phyloP scores from a whole-genome alignment of 2,888 invertebrate species.

The Rhagonycha lutea region DNA sequence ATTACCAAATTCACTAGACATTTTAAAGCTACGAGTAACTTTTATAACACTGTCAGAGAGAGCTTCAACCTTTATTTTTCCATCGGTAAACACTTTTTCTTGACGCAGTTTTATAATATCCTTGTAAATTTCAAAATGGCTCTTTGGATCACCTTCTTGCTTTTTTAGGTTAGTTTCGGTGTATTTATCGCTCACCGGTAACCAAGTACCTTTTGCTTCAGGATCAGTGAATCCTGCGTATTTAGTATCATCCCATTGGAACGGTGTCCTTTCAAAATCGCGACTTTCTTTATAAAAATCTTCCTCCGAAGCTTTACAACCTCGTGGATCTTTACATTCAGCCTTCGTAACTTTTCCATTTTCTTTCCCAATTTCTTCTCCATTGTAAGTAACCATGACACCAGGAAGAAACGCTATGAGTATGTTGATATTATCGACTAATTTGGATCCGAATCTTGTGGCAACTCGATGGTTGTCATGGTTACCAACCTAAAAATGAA shows the following conservation, averaged over 20 bases:
- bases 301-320: conserved; percentile 60
- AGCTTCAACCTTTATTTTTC: conserved; percentile 61
- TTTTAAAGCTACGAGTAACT: neutral
- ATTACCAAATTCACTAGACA: neutral
- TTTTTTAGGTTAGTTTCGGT: conserved; percentile 61
- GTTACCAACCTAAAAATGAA: conserved; percentile 65
- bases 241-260: conserved; percentile 71
- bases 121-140: conserved; percentile 68
- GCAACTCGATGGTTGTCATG: conserved; percentile 75
- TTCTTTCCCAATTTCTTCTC: conserved; percentile 78
- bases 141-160: conserved; percentile 55
- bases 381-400: conserved; percentile 84
- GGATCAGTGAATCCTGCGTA: conserved; percentile 62
- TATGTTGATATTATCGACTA: conserved; percentile 83
- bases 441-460: conserved; percentile 67
- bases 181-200: conserved; percentile 70
- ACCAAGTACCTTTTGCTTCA: conserved; percentile 62
- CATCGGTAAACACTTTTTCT: conserved; percentile 58
- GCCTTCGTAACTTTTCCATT: conserved; percentile 60
- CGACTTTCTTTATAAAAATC: conserved; percentile 64
- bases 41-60: conserved; percentile 18
- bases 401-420: conserved; percentile 81
- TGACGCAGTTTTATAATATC: conserved; percentile 61
- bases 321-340: conserved; percentile 61
- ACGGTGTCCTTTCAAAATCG: conserved; percentile 80